Base-by-base conservation (phyloP, 2,113 vertebrate genomes). In the Brienomyrus brachyistius region DNA sequence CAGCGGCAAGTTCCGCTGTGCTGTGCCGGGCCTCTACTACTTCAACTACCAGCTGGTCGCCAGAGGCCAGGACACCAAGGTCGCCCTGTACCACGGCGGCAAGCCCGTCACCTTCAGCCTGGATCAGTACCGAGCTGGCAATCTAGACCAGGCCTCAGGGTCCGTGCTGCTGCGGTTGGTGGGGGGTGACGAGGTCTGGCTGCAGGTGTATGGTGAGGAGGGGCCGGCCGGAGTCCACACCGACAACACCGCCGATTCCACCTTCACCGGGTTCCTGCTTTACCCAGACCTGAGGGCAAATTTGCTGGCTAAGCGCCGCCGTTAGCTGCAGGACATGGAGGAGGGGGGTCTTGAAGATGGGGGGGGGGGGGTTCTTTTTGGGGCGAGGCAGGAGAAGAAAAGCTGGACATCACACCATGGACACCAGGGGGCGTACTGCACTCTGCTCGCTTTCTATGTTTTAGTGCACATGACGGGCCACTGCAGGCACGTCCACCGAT, bases 41-140 rank as follows among this genome's bases (percentile, higher is more conserved):
- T 97, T 97, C 0, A 89, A 95, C 74, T 97, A 97, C 89, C 97
- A 97, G 54, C 94, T 97, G 88, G 97, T 96, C 0, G 96, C 97
- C n/a, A 96, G 97, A 59, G 45, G 94, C 92, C 91, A 94, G 0
- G 97, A 97, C 0, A 93, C 96, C 89, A 97, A 96, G 90, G 94
- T 97, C 90, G 96, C 95, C 90, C 94, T 97, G 87, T 97, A 93
- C 91, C 96, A 93, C 93, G 97, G 95, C 31, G 95, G 94, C 91
- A 96, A 94, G 70, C 95, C 96, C 0, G 87, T 96, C 40, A 93
- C 96, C 88, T 96, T 97, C 91, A 97, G 96, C 89, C 96, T 94
- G 0, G 97, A 97, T 88, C 96, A 97, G 94, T 97, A 95, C 92
- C 96, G 96, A 93, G 92, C 84, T 0, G 95, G 95, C 62, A 94